Base-by-base conservation (phyloP, 2,888 invertebrate genomes). In the Limenitis camilla region DNA sequence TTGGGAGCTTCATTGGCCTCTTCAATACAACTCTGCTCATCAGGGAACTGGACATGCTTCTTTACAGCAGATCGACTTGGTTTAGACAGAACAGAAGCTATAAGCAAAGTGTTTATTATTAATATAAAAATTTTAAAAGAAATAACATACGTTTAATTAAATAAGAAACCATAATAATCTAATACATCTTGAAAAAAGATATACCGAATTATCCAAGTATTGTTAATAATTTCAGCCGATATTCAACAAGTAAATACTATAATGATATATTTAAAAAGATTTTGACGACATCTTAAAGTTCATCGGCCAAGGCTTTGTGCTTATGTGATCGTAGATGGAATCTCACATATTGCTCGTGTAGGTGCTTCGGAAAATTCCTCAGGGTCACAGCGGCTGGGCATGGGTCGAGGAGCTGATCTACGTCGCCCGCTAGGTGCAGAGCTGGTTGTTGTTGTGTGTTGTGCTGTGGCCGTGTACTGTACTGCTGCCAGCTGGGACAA, bases 41-140 rank as follows among this genome's bases (percentile, higher is more conserved):
- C 92, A 0, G 91, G 91, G 66, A 93, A 93, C 69, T 93, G 92
- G 0, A 93, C 93, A 62, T 92, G 92, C 63, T 93, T 93, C 69
- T 91, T 90, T 19, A 84, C 78, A 19, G 81, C 82, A 40, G 89
- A 82, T 1, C 86, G 83, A 41, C 68, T 78, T 19, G 81, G 78
- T 66, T 75, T 88, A 58, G 83, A 78, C 27, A 87, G 67, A 39
- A 82, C 78, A 19, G 88, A 88, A 1, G 89, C 89, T 73, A 74
- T 35, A 41, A 52, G 71, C 61, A 59, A 40, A 36, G 33, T 8
- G 28, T 10, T 5, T 38, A 38, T 36, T 30, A 41, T 10, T 41
- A 31, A 8, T 11, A 8, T 5, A 6, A 36, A 36, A 10, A 5
- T 35, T n/a, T 4, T n/a, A 36, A 0, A 36, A 10, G 6, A 36